Evolutionary conservation across 35 echinoderm and acorn worm species (phyloP).

Genomic region (Lytechinus pictus): DNA sequence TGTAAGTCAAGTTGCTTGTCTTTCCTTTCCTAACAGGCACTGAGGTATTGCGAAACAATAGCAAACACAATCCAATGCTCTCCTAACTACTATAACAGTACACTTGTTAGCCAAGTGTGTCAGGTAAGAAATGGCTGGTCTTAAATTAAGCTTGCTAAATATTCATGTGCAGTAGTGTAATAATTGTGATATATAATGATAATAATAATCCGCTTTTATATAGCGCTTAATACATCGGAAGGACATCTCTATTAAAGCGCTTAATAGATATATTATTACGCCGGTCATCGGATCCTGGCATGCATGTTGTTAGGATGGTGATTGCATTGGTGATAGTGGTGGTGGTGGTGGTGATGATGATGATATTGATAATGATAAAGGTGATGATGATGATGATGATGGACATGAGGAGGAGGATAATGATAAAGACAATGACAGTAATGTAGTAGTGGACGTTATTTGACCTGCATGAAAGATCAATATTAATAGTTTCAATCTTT

Average conservation of each 20-base stretch:
- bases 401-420: neutral
- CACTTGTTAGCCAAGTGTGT: slow-evolving; percentile 13
- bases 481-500: neutral
- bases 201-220: too few species aligned
- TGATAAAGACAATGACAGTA: neutral
- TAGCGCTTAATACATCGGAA: too few species aligned
- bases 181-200: neutral
- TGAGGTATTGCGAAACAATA: slow-evolving; percentile 46
- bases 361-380: neutral
- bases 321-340: too few species aligned
- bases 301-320: too few species aligned
- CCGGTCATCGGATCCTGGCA: too few species aligned
- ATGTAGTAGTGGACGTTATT: neutral
- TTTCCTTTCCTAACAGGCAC: slow-evolving; percentile 22
- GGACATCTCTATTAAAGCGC: too few species aligned
- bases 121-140: neutral
- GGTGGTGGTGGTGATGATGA: neutral
- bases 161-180: neutral
- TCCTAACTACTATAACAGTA: slow-evolving; percentile 42
- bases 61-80: slow-evolving; percentile 49
- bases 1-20: neutral
- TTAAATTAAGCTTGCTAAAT: neutral
- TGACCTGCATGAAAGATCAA: neutral
- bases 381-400: neutral
- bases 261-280: too few species aligned